These are phyloP conservation scores for Danio rerio DNA, from an alignment of 2,113 vertebrate genomes.

Conservation along the genomic window DNA sequence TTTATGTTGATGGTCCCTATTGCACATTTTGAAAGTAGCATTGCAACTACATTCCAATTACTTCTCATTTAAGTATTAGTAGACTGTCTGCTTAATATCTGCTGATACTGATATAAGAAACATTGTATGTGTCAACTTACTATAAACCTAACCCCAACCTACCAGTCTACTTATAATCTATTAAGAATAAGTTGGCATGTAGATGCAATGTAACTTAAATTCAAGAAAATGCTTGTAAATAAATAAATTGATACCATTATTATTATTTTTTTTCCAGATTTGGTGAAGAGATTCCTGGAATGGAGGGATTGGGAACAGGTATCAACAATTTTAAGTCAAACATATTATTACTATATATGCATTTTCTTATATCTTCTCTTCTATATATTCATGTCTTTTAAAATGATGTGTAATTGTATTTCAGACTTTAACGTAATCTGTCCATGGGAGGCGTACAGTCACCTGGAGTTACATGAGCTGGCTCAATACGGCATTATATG, in stretches of 20 bases:
- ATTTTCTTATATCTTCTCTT: neutral
- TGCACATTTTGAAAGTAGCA: too few species aligned
- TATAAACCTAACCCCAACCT: too few species aligned
- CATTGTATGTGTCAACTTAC: too few species aligned
- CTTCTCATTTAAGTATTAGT: too few species aligned
- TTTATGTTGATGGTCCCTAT: too few species aligned
- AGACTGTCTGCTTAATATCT: too few species aligned
- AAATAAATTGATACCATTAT: neutral
- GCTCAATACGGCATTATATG: constrained; percentile 91
- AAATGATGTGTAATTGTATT: neutral
- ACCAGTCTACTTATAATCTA: too few species aligned
- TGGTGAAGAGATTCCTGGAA: constrained; percentile 89
- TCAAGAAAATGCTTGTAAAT: too few species aligned
- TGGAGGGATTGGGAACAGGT: constrained; percentile 91
- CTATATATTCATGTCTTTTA: neutral
- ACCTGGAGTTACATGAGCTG: constrained; percentile 90
- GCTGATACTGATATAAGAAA: too few species aligned
- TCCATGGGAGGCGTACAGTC: constrained; percentile 92
- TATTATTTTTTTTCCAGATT: constrained; percentile 73
- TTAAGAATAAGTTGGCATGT: too few species aligned
- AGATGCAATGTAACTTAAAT: too few species aligned
- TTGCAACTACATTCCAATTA: too few species aligned
- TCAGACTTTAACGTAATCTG: constrained; percentile 91
- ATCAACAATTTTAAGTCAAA: constrained; percentile 35
- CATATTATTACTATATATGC: neutral